Percentiles rank a stretch among this genome's conserved stretches.
phyloP scores from a whole-genome alignment of 2,888 invertebrate genomes.

The Plebejus melissa region DNA sequence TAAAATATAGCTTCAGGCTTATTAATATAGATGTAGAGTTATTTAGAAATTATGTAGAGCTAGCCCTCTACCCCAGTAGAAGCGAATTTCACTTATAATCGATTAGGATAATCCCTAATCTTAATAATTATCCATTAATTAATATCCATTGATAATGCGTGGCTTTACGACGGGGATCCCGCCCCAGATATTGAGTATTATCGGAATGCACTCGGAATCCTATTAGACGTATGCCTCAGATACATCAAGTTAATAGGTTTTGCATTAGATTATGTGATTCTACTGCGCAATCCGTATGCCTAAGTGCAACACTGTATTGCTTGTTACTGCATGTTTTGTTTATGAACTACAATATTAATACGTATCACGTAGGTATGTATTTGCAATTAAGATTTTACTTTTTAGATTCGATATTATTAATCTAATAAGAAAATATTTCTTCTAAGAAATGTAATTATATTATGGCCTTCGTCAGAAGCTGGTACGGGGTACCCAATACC shows the following conservation, averaged over 20 bases:
- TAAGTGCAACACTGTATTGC: constrained; percentile 16
- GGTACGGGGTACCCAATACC: no score
- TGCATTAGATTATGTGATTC: constrained; percentile 51
- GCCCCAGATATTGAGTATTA: constrained; percentile 67
- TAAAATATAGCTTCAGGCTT: no score
- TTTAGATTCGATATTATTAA: no score
- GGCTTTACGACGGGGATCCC: constrained; percentile 48
- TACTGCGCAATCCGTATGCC: constrained; percentile 39
- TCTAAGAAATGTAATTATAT: no score
- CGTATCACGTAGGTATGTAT: no score
- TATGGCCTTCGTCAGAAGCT: no score
- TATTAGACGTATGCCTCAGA: constrained; percentile 65
- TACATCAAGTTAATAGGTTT: constrained; percentile 62
- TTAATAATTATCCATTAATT: constrained; percentile 21
- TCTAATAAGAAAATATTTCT: no score
- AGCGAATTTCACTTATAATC: neutral
- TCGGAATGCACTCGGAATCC: constrained; percentile 68
- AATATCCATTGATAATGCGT: constrained; percentile 32
- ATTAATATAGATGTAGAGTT: no score
- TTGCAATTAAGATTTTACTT: no score
- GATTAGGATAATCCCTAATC: constrained; percentile 13
- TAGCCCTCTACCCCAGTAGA: neutral
- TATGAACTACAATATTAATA: no score
- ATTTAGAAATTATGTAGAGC: neutral
- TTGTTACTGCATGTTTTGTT: neutral